Percentiles rank a stretch among this genome's conserved stretches.
These are phyloP conservation scores for Amyelois transitella DNA, from an alignment of 1,140 invertebrate species.

Conservation along the genomic window DNA sequence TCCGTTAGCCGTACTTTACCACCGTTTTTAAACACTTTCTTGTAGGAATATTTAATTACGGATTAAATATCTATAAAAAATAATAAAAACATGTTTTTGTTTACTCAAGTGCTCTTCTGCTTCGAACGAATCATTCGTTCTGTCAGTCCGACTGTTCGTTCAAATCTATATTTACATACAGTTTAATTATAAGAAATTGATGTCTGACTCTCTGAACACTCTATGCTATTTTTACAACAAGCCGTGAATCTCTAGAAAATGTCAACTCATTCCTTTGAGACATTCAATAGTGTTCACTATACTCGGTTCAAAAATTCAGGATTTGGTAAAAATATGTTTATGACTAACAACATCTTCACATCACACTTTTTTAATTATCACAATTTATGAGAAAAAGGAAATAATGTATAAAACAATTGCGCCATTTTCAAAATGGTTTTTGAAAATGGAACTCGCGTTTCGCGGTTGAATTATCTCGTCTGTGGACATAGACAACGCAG, in stretches of 20 bases:
- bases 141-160: conserved; percentile 12
- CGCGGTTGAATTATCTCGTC: too few species aligned
- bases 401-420: background rate
- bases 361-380: background rate
- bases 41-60: too few species aligned
- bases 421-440: conserved; percentile 4
- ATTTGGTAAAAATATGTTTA: background rate
- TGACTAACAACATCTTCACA: background rate
- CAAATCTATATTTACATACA: conserved; percentile 28
- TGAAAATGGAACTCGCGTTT: conserved; percentile 9
- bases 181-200: conserved; percentile 29
- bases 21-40: too few species aligned
- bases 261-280: conserved; percentile 2
- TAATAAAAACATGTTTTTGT: background rate
- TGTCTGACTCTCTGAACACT: conserved; percentile 8
- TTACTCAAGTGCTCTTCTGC: conserved; percentile 4
- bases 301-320: background rate
- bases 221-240: conserved; percentile 17
- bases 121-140: conserved; percentile 9
- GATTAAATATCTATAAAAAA: background rate
- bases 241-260: conserved; percentile 9
- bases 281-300: background rate
- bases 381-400: background rate
- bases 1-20: too few species aligned
- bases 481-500: conserved; percentile 8